Evolutionary conservation across 2,888 invertebrate genomes (phyloP).

Genomic region (Penaeus monodon): DNA sequence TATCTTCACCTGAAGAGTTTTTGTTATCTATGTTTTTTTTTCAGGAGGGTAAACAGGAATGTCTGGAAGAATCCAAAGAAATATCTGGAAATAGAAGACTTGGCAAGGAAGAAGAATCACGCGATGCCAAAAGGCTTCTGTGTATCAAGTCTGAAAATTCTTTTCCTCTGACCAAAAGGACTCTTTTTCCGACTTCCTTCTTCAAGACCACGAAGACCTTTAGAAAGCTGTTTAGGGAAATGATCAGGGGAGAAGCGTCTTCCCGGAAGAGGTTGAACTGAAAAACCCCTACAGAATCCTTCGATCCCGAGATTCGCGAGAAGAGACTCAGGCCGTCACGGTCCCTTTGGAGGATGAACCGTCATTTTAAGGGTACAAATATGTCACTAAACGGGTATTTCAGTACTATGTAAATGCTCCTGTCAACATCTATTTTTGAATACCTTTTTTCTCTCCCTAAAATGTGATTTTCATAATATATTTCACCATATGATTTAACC

Average conservation of each 20-base stretch:
- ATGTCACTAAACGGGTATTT: too few species aligned
- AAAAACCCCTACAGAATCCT: slow-evolving; percentile 49
- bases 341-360: slow-evolving; percentile 48
- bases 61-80: too few species aligned
- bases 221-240: slow-evolving; percentile 40
- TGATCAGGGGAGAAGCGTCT: slow-evolving; percentile 3
- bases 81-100: too few species aligned
- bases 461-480: too few species aligned
- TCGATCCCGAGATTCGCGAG: slow-evolving; percentile 26
- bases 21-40: too few species aligned
- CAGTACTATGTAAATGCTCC: too few species aligned
- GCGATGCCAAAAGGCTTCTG: background rate
- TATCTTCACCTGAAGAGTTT: too few species aligned
- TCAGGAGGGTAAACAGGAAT: too few species aligned
- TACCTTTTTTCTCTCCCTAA: too few species aligned
- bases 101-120: too few species aligned
- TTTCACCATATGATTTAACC: too few species aligned
- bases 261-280: slow-evolving; percentile 31
- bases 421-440: too few species aligned
- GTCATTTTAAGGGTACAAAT: slow-evolving; percentile 43
- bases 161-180: slow-evolving; percentile 44
- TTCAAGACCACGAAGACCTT: slow-evolving; percentile 52
- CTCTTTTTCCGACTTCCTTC: slow-evolving; percentile 58
- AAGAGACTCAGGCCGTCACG: slow-evolving; percentile 49
- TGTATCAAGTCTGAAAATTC: background rate